Conservation (phyloP, 2,113 vertebrate genomes). For the Pseudolaguvia tuberculata region DNA sequence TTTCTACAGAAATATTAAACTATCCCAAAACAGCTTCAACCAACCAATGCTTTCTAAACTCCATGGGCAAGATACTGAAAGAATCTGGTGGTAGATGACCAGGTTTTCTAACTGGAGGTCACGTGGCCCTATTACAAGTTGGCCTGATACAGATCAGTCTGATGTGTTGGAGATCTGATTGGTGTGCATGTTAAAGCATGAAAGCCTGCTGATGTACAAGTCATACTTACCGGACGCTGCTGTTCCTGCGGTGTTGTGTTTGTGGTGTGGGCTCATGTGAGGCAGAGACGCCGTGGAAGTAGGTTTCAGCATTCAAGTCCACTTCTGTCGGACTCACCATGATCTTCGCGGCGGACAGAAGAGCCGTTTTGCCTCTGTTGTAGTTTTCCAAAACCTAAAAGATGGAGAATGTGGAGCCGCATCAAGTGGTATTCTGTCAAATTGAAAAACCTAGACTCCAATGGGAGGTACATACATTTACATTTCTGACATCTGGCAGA, state of each 20-base stretch:
- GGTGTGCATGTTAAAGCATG: too few relatives aligned
- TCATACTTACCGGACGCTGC: constrained; percentile 81
- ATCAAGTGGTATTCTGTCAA: background rate
- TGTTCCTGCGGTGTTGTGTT: constrained; percentile 79
- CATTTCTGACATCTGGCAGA: too few relatives aligned
- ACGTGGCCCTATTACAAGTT: too few relatives aligned
- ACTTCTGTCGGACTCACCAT: constrained; percentile 99
- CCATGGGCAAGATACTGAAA: too few relatives aligned
- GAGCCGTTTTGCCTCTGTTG: constrained; percentile 95
- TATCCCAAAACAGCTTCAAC: background rate
- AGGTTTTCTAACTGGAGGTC: too few relatives aligned
- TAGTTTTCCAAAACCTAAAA: constrained; percentile 95
- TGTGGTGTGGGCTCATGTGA: constrained; percentile 65
- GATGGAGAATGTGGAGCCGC: background rate
- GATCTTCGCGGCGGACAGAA: constrained; percentile 95
- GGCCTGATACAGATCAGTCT: too few relatives aligned
- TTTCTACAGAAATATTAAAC: background rate
- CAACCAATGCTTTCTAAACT: background rate
- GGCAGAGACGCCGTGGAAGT: constrained; percentile 80
- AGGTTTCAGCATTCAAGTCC: constrained; percentile 88
- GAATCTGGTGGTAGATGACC: too few relatives aligned
- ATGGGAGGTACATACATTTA: too few relatives aligned
- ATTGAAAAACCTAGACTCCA: too few relatives aligned
- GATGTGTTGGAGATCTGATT: background rate
- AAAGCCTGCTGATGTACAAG: background rate